These are phyloP conservation scores for Boloria euphrosyne DNA, from an alignment of 2,888 invertebrate species.

Conservation along the genomic window DNA sequence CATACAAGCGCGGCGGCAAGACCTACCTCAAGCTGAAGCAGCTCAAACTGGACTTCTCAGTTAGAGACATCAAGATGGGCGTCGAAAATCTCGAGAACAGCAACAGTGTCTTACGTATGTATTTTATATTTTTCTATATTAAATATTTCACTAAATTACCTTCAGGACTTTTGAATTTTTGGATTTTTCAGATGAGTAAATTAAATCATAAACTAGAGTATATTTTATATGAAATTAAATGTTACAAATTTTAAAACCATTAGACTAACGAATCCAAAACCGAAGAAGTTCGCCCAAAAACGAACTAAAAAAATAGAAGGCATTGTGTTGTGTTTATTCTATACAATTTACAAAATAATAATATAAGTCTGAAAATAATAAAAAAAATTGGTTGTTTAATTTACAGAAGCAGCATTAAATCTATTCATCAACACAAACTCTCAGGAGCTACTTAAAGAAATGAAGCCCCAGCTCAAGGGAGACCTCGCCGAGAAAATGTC, in stretches of 20 bases:
- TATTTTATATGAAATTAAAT: too few species aligned
- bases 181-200: too few species aligned
- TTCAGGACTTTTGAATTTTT: too few species aligned
- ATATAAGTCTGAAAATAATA: too few species aligned
- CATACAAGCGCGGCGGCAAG: constrained; percentile 83
- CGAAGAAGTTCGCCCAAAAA: too few species aligned
- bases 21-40: constrained; percentile 88
- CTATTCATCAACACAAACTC: constrained; percentile 93
- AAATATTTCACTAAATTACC: neutral
- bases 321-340: too few species aligned
- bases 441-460: constrained; percentile 91
- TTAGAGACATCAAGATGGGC: constrained; percentile 91
- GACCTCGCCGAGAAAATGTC: constrained; percentile 90
- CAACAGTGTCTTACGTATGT: constrained; percentile 90
- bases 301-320: too few species aligned
- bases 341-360: neutral
- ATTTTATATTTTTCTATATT: constrained; percentile 8
- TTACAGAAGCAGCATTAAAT: constrained; percentile 91
- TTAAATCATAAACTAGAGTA: too few species aligned
- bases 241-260: too few species aligned
- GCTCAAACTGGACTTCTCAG: constrained; percentile 93
- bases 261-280: too few species aligned
- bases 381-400: neutral
- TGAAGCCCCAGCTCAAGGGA: constrained; percentile 91
- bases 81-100: constrained; percentile 92